Conservation (phyloP, 2,113 vertebrate species). For the Callocephalon fimbriatum region DNA sequence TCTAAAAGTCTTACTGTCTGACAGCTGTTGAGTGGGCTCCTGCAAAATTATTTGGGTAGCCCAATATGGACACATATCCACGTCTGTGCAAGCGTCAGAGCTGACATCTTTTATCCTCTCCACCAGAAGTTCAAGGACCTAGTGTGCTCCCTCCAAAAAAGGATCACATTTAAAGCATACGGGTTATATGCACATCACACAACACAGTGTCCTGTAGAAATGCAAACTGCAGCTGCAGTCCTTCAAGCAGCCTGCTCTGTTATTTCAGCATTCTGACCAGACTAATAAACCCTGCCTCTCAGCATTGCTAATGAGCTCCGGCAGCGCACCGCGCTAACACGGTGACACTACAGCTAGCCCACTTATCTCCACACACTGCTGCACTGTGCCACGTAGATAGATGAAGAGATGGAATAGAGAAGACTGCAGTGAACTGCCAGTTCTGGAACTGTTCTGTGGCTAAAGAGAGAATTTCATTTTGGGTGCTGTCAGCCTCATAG, state of each 20-base stretch:
- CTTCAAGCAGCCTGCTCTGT: background rate
- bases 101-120: background rate
- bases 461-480: slow-evolving; percentile 55
- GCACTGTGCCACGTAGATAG: background rate
- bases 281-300: background rate
- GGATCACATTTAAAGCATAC: background rate
- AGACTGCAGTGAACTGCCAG: slow-evolving; percentile 33
- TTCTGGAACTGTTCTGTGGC: slow-evolving; percentile 13
- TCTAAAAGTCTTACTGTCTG: background rate
- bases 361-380: background rate
- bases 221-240: background rate
- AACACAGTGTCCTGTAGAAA: background rate
- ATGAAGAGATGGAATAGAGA: background rate
- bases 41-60: background rate
- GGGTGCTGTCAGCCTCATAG: slow-evolving; percentile 30
- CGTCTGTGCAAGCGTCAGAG: background rate
- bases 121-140: background rate
- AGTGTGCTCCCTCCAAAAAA: background rate
- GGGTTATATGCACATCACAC: background rate
- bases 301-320: background rate
- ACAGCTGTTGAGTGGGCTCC: background rate
- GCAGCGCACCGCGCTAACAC: background rate
- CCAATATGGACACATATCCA: background rate
- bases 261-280: background rate
- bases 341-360: background rate